These are phyloP conservation scores for Acronicta leporina DNA, from an alignment of 2,888 invertebrate genomes.

Conservation along the genomic window DNA sequence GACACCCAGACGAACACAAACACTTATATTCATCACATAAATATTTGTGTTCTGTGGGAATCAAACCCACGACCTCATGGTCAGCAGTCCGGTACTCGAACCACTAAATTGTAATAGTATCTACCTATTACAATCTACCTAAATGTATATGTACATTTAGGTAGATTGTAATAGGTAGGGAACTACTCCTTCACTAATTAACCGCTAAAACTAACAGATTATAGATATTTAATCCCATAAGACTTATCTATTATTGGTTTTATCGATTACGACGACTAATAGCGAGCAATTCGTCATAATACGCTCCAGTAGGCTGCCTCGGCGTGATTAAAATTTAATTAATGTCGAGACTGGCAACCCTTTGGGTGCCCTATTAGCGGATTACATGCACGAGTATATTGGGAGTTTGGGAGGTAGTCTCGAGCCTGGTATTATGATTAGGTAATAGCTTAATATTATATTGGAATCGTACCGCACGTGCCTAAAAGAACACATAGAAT, in stretches of 20 bases:
- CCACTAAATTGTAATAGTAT: too few species aligned
- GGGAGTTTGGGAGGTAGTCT: not conserved
- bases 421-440: not conserved
- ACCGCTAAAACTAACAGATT: not conserved
- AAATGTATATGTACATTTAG: too few species aligned
- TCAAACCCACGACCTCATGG: too few species aligned
- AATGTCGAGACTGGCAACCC: slow-evolving; percentile 23
- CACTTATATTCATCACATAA: too few species aligned
- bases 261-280: slow-evolving; percentile 9
- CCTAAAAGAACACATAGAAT: too few species aligned
- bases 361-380: slow-evolving; percentile 11
- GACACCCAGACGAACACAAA: too few species aligned
- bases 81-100: too few species aligned
- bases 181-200: not conserved
- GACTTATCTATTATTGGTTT: slow-evolving; percentile 5
- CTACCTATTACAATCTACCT: too few species aligned
- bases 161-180: too few species aligned
- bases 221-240: slow-evolving; percentile 4
- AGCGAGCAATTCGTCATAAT: slow-evolving; percentile 12
- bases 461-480: too few species aligned
- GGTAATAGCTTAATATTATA: not conserved
- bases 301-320: not conserved
- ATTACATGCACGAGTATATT: not conserved
- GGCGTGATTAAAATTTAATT: slow-evolving; percentile 36
- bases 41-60: too few species aligned